Percentiles rank a stretch among this genome's conserved stretches.
Evolutionary conservation across 1,140 invertebrate species (phyloP).

Genomic region (Bombus difficillimus): DNA sequence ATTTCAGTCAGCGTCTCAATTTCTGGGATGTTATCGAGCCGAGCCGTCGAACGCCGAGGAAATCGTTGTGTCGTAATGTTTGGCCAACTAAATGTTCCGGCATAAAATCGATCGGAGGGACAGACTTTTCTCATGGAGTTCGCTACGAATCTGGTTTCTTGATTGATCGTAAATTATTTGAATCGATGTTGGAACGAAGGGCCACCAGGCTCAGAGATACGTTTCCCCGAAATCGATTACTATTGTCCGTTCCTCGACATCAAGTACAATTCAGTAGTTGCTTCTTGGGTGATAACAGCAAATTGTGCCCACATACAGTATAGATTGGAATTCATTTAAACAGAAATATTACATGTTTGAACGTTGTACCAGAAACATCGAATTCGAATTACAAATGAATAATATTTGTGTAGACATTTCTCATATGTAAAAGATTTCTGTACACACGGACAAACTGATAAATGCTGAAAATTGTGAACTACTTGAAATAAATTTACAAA

Average conservation of each 20-base stretch:
- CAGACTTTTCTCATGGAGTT: background rate
- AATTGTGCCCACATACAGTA: background rate
- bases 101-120: constrained; percentile 3
- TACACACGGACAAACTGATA: background rate
- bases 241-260: constrained; percentile 34
- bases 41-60: background rate
- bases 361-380: background rate
- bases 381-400: background rate
- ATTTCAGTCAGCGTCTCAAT: constrained; percentile 10
- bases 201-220: background rate
- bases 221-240: constrained; percentile 31
- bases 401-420: background rate
- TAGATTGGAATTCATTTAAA: background rate
- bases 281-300: constrained; percentile 30
- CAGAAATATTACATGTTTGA: background rate
- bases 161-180: constrained; percentile 45
- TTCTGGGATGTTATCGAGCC: background rate
- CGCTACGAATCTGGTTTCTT: background rate
- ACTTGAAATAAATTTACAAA: too few species aligned
- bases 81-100: background rate
- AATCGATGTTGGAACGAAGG: constrained; percentile 16
- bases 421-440: too few species aligned
- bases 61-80: background rate
- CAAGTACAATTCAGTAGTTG: constrained; percentile 10
- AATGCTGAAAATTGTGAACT: background rate